Evolutionary conservation across 2,113 vertebrate species (phyloP).

Genomic region (Siniperca chuatsi): DNA sequence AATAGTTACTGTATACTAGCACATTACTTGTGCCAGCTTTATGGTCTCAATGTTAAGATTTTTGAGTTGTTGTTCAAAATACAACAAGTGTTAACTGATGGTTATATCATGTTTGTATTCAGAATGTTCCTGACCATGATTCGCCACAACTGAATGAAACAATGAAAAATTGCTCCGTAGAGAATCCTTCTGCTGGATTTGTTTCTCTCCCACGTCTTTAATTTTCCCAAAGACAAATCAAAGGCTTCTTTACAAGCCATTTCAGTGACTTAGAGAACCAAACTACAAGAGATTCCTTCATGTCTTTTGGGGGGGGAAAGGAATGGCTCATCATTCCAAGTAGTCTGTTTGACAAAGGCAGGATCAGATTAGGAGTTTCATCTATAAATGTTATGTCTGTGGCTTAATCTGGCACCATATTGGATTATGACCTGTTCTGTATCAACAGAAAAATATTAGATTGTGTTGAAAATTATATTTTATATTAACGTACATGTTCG

Average conservation of each 20-base stretch:
- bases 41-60: background rate
- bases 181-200: background rate
- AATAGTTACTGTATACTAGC: too few species aligned
- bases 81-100: background rate
- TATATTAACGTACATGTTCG: background rate
- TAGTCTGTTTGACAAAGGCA: background rate
- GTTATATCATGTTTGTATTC: background rate
- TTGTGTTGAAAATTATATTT: background rate
- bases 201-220: background rate
- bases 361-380: background rate
- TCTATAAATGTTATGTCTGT: background rate
- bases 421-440: background rate
- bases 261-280: background rate
- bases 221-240: constrained; percentile 18
- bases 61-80: background rate
- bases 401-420: background rate
- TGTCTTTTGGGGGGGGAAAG: background rate
- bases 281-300: constrained; percentile 2
- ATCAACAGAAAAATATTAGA: background rate
- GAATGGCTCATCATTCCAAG: background rate
- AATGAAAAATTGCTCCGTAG: constrained; percentile 4
- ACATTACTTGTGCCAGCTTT: background rate
- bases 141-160: background rate
- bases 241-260: background rate
- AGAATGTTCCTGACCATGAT: constrained; percentile 1